These are phyloP conservation scores for Rhincodon typus DNA, from an alignment of 2,797 vertebrate species.

Conservation along the genomic window DNA sequence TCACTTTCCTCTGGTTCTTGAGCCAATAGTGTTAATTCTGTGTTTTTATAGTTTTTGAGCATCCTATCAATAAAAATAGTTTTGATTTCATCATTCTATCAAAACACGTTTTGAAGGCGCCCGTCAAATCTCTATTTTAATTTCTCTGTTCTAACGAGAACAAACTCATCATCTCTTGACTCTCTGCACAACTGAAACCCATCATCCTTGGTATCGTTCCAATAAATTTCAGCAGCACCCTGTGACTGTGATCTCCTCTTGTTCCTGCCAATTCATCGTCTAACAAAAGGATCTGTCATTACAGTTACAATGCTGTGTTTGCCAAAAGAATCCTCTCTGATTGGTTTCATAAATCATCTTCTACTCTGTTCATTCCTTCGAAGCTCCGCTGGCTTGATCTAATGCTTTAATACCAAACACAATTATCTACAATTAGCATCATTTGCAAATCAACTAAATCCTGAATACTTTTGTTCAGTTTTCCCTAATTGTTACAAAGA, in stretches of 20 bases:
- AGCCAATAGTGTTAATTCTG: background rate
- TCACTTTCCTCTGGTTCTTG: background rate
- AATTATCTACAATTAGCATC: constrained; percentile 10
- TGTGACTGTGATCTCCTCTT: background rate
- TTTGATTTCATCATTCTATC: background rate
- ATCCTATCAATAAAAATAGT: background rate
- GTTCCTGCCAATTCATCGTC: background rate
- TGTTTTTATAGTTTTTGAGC: background rate
- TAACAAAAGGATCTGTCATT: background rate
- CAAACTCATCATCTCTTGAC: background rate
- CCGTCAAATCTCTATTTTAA: background rate
- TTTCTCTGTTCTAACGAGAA: background rate
- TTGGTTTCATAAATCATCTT: background rate
- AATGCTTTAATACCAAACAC: background rate
- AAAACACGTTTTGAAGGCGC: background rate
- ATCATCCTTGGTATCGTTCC: background rate
- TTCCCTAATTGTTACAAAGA: background rate
- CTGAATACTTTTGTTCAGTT: constrained; percentile 5
- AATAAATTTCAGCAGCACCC: background rate
- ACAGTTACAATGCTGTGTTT: background rate
- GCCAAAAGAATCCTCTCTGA: background rate
- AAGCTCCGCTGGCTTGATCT: background rate
- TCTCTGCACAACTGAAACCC: background rate
- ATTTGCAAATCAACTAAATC: constrained; percentile 25
- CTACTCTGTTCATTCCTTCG: background rate